phyloP scores from a whole-genome alignment of 2,888 invertebrate species.

The Drosophila percnosoma region DNA sequence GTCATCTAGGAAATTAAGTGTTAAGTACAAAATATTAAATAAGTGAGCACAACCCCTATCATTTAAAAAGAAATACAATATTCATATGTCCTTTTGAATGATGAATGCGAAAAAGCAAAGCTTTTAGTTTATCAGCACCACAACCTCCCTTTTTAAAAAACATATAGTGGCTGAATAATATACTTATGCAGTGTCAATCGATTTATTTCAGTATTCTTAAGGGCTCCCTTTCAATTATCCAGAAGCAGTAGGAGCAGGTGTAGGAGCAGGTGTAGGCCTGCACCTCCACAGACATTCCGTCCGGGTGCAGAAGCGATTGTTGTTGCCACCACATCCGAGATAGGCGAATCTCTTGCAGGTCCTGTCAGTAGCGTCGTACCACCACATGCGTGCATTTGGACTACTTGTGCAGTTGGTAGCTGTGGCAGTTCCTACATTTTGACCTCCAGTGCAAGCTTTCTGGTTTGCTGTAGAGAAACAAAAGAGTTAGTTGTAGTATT shows the following conservation, averaged over 20 bases:
- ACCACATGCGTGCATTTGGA: conserved; percentile 32
- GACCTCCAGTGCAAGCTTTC: neutral
- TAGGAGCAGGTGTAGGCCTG: neutral
- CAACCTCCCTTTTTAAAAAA: no score
- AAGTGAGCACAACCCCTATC: no score
- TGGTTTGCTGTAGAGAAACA: neutral
- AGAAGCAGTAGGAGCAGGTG: neutral
- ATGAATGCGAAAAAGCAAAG: no score
- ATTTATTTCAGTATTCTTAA: no score
- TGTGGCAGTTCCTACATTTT: rapidly evolving
- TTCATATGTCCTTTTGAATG: neutral
- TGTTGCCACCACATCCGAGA: conserved; percentile 25
- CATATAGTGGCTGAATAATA: no score
- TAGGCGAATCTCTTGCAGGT: conserved; percentile 5
- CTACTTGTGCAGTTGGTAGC: neutral
- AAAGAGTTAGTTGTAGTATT: no score
- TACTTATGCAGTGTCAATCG: no score
- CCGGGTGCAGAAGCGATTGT: conserved; percentile 15
- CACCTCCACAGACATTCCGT: neutral
- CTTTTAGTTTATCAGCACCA: no score
- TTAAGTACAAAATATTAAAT: no score
- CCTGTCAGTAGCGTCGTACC: conserved; percentile 6
- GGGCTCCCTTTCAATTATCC: no score
- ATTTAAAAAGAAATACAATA: neutral
- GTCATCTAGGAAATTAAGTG: no score